Evolutionary conservation across 2,113 vertebrate species (phyloP), one percentile per base, ranked within the genome.

Genomic region (Pluvianellus socialis): DNA sequence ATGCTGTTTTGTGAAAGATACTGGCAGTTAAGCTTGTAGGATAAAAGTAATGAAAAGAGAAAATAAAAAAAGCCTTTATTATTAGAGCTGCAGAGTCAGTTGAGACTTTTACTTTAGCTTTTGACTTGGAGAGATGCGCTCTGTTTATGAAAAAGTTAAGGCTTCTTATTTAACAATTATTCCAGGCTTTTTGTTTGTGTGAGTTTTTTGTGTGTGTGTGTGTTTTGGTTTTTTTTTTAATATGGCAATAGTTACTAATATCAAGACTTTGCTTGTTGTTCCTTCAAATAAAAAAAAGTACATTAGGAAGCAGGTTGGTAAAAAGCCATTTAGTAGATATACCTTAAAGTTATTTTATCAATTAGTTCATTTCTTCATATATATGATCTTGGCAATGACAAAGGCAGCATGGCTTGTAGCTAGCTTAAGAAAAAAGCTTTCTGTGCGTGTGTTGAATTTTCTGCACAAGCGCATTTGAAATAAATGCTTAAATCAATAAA

Each of bases 1-100:
- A 95, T 94, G 47, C 80, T 55, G 79, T 96, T 94, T 95, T 90
- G 75, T 91, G 90, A 96, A 97, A 96, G 65, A 94, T 96, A 50
- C 94, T 92, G 95, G 81, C 83, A 81, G 52, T 92, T 96, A 87
- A 96, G 92, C 76, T 88, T 97, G 88, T 97, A 94, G 72, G 84
- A 85, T 97, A 82, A 86, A 94, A 86, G 85, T 91, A 97, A 94
- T 95, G 79, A 73, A 94, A 97, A 94, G 91, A 74, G 65, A 67
- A 79, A 59, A 67, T 84, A 55, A 67, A 79, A 88, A 58, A 93
- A 66, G 70, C 76, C 91, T 92, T 91, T 93, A 91, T 93, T 61
- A 58, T 50, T 91, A 50, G 68, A 73, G 32, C 76, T 66, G 53
- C 59, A 72, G 70, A 94, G 70, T 95, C 96, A 86, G 80, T 75